Evolutionary conservation across 2,797 vertebrate genomes (phyloP).

Genomic region (Galagoides demidoff): DNA sequence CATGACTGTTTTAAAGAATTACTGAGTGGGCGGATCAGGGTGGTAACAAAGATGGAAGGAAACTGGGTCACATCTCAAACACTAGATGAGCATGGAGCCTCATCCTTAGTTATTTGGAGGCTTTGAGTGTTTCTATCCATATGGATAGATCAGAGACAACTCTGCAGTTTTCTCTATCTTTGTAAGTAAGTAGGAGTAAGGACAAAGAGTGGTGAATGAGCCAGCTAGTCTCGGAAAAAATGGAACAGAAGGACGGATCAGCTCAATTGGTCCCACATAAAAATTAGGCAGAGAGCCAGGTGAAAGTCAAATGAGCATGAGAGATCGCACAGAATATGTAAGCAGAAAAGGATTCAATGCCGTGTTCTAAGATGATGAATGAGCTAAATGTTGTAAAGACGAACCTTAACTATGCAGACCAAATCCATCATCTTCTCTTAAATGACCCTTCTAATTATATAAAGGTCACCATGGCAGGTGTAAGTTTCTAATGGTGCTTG

Average conservation of each 20-base stretch:
- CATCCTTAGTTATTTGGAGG: neutral
- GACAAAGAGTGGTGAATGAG: constrained; percentile 55
- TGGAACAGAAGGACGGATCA: neutral
- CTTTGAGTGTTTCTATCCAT: neutral
- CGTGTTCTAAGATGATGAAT: neutral
- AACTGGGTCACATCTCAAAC: neutral
- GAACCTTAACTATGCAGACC: neutral
- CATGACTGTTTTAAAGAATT: neutral
- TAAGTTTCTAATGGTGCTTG: neutral
- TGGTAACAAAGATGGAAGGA: constrained; percentile 36
- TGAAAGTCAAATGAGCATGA: neutral
- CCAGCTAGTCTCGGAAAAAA: neutral
- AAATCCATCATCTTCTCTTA: neutral
- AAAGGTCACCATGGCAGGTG: fast-evolving
- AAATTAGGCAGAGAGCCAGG: neutral
- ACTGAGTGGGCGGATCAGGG: neutral
- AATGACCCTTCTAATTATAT: neutral
- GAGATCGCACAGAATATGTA: neutral
- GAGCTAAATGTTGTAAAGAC: neutral
- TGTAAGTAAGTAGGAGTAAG: constrained; percentile 24
- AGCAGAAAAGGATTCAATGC: neutral
- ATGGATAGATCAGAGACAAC: constrained; percentile 9
- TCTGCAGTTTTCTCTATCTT: constrained; percentile 23
- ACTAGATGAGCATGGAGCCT: neutral
- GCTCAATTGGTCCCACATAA: neutral